phyloP scores from a whole-genome alignment of 2,797 vertebrate genomes.

The Silurus aristotelis region DNA sequence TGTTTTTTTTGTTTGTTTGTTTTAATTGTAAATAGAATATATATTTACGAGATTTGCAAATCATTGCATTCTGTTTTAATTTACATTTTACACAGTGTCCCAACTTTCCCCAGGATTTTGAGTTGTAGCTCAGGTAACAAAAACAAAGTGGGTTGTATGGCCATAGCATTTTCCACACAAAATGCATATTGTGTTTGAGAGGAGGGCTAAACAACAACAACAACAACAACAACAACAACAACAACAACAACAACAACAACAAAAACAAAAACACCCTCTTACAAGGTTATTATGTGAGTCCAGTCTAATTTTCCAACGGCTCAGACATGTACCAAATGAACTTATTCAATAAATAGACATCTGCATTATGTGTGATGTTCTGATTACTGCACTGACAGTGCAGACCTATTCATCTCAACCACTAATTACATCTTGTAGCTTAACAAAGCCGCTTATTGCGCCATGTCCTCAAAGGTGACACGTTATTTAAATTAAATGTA shows the following conservation, averaged over 20 bases:
- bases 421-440: constrained; percentile 66
- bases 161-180: not conserved
- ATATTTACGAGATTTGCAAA: too few relatives aligned
- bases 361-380: constrained; percentile 32
- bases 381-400: constrained; percentile 55
- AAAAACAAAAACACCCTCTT: not conserved
- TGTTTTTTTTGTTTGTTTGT: too few relatives aligned
- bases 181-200: not conserved
- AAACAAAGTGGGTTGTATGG: not conserved
- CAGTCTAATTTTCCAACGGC: constrained; percentile 26
- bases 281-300: not conserved
- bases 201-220: not conserved
- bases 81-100: too few relatives aligned
- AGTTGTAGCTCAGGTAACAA: not conserved
- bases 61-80: too few relatives aligned
- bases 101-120: too few relatives aligned
- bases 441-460: constrained; percentile 63
- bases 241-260: constrained; percentile 4
- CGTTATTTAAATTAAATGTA: constrained; percentile 67
- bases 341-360: constrained; percentile 37
- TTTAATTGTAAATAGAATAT: too few relatives aligned
- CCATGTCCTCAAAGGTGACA: constrained; percentile 64
- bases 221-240: not conserved
- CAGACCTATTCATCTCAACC: constrained; percentile 59
- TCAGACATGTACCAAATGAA: constrained; percentile 21